Evolutionary conservation across 2,888 invertebrate genomes (phyloP), one percentile per base, ranked within the genome.

Genomic region (Dugesia japonica): DNA sequence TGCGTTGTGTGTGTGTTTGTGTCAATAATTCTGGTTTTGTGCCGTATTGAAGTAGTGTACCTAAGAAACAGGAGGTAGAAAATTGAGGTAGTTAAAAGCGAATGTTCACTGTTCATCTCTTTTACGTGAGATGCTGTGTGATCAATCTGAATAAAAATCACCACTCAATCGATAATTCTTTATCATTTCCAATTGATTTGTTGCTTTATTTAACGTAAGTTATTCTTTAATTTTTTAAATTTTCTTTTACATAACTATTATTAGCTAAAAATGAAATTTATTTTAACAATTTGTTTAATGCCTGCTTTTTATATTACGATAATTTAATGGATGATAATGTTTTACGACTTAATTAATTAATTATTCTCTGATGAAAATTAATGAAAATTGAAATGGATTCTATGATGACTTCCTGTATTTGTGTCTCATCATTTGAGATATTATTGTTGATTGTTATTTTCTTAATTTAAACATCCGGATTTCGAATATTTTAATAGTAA

Each of bases 91-190:
- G 56, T 56, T 23, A 56, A 56, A 56, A 56, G 56, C n/a, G 23
- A 56, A 56, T 56, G 56, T 56, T 56, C 56, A 56, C 56, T 38
- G 38, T 38, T 38, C 17, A 17, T 38, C 38, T 56, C 56, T 56
- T 56, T 56, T 56, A n/a, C 56, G 56, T 56, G 56, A 56, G 56
- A 56, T 56, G n/a, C 56, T 56, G 56, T 56, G 56, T 56, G 56
- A 56, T 56, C 56, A 56, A 56, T 56, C n/a, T 4, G 56, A n/a
- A 56, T 56, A 56, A 56, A 56, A 56, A 56, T 56, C 56, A 56
- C 56, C 56, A 56, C 56, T 56, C 56, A 56, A 56, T 56, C 56
- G 56, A 56, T 56, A 56, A 9, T 56, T 56, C 56, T 56, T 56
- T 56, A 56, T 56, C 23, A 56, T 56, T 56, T 56, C 23, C 56